Percentiles rank a stretch among this genome's conserved stretches.
These are phyloP conservation scores for Smittia sp. DNA, from an alignment of 2,888 invertebrate genomes.

Conservation along the genomic window DNA sequence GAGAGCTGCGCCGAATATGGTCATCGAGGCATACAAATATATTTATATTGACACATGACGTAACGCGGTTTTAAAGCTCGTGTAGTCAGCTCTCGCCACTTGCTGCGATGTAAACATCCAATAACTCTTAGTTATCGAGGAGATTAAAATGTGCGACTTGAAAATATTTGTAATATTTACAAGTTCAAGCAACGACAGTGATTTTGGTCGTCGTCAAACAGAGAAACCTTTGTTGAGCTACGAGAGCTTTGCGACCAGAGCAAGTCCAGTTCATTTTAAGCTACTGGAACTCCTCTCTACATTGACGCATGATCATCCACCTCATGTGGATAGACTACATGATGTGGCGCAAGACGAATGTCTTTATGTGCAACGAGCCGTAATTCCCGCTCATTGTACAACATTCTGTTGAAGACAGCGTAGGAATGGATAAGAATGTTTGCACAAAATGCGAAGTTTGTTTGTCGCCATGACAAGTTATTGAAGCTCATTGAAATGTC, in stretches of 20 bases:
- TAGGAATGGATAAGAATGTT: neutral
- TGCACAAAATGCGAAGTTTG: neutral
- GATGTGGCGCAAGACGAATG: neutral
- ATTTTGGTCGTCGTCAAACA: too few relatives aligned
- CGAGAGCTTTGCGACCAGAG: too few relatives aligned
- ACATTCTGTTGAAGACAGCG: neutral
- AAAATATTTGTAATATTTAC: too few relatives aligned
- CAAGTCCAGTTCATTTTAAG: too few relatives aligned
- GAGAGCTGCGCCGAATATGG: slow-evolving; percentile 23
- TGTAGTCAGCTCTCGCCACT: neutral
- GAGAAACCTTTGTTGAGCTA: too few relatives aligned
- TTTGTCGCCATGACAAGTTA: too few relatives aligned
- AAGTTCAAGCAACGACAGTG: too few relatives aligned
- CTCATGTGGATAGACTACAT: too few relatives aligned
- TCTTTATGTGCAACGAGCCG: neutral
- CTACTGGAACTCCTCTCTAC: slow-evolving; percentile 31
- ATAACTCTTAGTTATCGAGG: too few relatives aligned
- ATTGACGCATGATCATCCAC: neutral
- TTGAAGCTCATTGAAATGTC: too few relatives aligned
- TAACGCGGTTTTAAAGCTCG: neutral
- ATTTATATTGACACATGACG: slow-evolving; percentile 25
- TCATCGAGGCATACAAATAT: slow-evolving; percentile 26
- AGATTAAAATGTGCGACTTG: neutral
- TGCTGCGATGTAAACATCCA: neutral
- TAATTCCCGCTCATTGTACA: neutral